phyloP scores from a whole-genome alignment of 2,113 vertebrate species.

The Galeopterus variegatus region DNA sequence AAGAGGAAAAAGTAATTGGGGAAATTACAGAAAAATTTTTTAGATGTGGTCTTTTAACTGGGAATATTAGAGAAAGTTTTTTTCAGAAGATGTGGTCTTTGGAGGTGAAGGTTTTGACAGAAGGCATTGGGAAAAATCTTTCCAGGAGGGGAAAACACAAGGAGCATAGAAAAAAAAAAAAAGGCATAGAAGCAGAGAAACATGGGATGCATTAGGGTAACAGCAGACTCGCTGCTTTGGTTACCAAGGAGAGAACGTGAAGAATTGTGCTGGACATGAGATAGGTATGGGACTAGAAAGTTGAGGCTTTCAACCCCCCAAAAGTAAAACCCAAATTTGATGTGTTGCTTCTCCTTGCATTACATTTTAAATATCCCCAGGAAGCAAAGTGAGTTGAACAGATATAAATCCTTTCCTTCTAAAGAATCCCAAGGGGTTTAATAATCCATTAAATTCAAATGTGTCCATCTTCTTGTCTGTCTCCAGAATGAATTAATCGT shows the following conservation, averaged over 20 bases:
- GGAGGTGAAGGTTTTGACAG: background rate
- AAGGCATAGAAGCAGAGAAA: background rate
- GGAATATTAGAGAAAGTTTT: background rate
- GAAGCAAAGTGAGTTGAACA: background rate
- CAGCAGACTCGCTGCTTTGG: background rate
- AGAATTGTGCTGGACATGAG: background rate
- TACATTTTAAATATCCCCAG: background rate
- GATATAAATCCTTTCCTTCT: background rate
- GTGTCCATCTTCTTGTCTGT: too few species aligned
- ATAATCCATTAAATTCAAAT: background rate
- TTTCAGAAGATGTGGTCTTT: background rate
- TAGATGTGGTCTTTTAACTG: background rate
- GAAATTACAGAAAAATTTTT: too few species aligned
- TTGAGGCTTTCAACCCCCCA: background rate
- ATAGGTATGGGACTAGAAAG: background rate
- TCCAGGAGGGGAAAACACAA: background rate
- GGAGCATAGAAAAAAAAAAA: background rate
- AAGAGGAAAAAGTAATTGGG: background rate
- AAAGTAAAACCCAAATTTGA: background rate
- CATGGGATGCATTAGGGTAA: background rate
- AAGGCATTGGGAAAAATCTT: background rate
- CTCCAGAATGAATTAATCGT: background rate
- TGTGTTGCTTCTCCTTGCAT: background rate
- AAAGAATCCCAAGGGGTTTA: background rate
- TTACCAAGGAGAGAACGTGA: background rate